A percentile compares a stretch with the other conserved stretches of the same genome.
These are phyloP conservation scores for Pteropus alecto DNA, from an alignment of 2,113 vertebrate species.

Conservation along the genomic window DNA sequence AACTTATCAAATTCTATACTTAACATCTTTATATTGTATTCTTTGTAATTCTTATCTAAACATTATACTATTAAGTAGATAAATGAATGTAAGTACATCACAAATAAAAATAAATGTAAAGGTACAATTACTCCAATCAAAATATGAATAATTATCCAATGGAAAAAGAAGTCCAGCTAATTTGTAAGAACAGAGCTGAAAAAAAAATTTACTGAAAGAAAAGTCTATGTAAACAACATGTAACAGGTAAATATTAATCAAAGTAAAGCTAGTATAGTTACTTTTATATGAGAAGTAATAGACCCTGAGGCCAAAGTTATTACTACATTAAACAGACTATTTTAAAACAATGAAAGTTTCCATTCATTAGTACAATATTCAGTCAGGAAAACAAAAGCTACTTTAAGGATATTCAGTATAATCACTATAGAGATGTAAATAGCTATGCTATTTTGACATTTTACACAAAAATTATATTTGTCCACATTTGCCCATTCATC, in stretches of 20 bases:
- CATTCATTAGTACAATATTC: background rate
- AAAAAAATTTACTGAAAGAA: background rate
- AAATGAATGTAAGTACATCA: background rate
- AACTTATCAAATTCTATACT: background rate
- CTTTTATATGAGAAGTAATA: background rate
- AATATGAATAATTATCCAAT: background rate
- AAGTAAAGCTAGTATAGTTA: background rate
- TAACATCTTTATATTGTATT: background rate
- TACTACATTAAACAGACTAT: background rate
- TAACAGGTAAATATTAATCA: background rate
- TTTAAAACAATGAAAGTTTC: background rate
- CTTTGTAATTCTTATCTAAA: background rate
- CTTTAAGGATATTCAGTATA: background rate
- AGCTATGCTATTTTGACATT: background rate
- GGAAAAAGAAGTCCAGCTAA: background rate
- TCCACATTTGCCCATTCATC: background rate
- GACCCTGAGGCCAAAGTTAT: background rate
- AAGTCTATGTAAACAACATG: background rate
- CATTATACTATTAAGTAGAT: background rate
- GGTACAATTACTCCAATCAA: background rate
- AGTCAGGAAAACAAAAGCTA: background rate
- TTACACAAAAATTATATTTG: background rate
- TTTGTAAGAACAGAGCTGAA: background rate
- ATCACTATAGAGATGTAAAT: background rate
- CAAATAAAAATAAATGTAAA: background rate